Base-by-base conservation (phyloP, 64 coral and sea anemone species). In the Anthopleura sola region DNA sequence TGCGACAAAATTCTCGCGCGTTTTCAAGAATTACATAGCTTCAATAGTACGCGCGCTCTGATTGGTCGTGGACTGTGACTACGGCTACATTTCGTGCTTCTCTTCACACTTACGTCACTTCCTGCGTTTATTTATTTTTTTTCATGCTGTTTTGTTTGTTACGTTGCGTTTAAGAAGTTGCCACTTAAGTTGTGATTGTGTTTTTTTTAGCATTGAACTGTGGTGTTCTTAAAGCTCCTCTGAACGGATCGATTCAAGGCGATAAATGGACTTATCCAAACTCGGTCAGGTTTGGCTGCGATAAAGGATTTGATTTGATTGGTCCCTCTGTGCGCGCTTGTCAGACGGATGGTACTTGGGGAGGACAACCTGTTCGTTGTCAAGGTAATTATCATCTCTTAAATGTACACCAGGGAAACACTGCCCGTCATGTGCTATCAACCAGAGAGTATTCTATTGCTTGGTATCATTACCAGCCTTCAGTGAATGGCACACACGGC, bases 241-340 rank as follows among this genome's bases (percentile, higher is more conserved):
- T 0, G 0, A 92, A 95, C 71, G 90, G 93, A 48, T 66, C 77
- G 3, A 81, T 75, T 26, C 49, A 54, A 24, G 93, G 93, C 29
- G 85, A 69, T 10, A 84, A 71, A 24, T 86, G 88, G 78, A 92
- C 64, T 8, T 95, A 88, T 86, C 86, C 93, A 1, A 92, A 86
- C 49, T 58, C 64, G 32, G 87, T 89, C 15, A 86, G 36, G 37
- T 95, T 89, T 49, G 51, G 49, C 12, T 95, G 93, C 77, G 83
- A 92, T 48, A 28, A 71, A 24, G 93, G 93, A 20, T 95, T 92
- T 50, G 83, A 92, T 85, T 86, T 95, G 86, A 50, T 88, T 86
- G 93, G 93, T 15, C 76, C 83, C 0, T 28, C 23, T 13, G 15
- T 56, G 36, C 75, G 89, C 36, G 60, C 0, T 13, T 90, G 89